Conservation (phyloP, 2,113 vertebrate species). For the Rousettus leschenaultii region DNA sequence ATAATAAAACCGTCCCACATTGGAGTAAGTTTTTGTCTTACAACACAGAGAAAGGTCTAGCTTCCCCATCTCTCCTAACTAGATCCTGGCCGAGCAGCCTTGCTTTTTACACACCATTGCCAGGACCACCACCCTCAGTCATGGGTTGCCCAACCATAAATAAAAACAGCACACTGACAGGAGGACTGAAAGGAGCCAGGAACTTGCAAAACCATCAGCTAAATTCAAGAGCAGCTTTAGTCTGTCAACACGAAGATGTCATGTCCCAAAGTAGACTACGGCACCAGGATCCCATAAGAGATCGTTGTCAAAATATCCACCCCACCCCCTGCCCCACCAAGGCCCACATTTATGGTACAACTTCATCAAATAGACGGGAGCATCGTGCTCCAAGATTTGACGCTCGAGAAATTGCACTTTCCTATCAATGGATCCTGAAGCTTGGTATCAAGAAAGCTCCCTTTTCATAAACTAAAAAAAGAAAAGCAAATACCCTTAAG, state of each 20-base stretch:
- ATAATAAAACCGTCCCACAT: not conserved
- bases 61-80: not conserved
- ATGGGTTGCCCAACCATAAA: not conserved
- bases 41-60: not conserved
- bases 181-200: constrained; percentile 1
- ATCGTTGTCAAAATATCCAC: not conserved
- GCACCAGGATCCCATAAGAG: not conserved
- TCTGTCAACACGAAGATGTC: constrained; percentile 30
- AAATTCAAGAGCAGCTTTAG: constrained; percentile 21
- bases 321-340: not conserved
- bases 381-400: not conserved
- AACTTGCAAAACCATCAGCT: constrained; percentile 21
- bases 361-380: constrained; percentile 1
- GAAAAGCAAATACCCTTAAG: constrained; percentile 5
- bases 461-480: constrained; percentile 46
- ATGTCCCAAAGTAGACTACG: not conserved
- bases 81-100: not conserved
- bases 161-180: not conserved
- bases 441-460: not conserved
- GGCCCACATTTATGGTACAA: not conserved
- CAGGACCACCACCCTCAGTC: not conserved
- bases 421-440: not conserved
- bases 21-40: not conserved
- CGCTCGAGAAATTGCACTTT: constrained; percentile 4
- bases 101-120: not conserved